These are phyloP conservation scores for Linnaemya tessellans DNA, from an alignment of 2,888 invertebrate genomes.

Conservation along the genomic window DNA sequence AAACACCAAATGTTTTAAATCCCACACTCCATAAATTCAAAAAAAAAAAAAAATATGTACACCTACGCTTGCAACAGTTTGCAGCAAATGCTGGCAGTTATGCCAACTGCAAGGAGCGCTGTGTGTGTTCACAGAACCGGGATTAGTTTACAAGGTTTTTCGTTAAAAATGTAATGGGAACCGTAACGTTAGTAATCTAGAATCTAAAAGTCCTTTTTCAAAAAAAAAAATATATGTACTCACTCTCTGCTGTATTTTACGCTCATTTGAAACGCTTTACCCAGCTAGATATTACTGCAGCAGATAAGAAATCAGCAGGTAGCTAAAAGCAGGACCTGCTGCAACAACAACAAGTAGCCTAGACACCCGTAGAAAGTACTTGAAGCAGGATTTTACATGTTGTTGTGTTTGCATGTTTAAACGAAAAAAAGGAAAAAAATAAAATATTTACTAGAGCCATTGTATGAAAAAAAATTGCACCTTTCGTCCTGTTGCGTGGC, in stretches of 20 bases:
- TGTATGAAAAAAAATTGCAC: conserved; percentile 60
- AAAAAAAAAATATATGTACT: conserved; percentile 3
- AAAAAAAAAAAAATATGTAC: no score
- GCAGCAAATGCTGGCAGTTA: not conserved
- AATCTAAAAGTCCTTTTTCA: conserved; percentile 45
- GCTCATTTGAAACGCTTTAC: conserved; percentile 71
- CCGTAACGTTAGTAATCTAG: conserved; percentile 56
- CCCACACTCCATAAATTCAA: conserved; percentile 43
- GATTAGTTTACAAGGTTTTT: conserved; percentile 35
- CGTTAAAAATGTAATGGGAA: conserved; percentile 27
- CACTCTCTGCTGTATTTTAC: conserved; percentile 43
- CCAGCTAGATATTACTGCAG: conserved; percentile 14
- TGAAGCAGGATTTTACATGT: conserved; percentile 34
- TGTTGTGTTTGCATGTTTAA: conserved; percentile 15
- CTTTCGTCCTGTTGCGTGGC: conserved; percentile 70
- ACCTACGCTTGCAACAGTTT: conserved; percentile 26
- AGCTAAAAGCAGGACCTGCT: conserved; percentile 58
- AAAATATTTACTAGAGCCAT: not conserved
- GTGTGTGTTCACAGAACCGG: conserved; percentile 48
- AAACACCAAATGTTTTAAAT: conserved; percentile 49
- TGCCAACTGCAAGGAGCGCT: not conserved
- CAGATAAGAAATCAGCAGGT: conserved; percentile 69
- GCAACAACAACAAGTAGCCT: conserved; percentile 14
- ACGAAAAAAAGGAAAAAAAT: not conserved
- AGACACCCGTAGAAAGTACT: conserved; percentile 34